Evolutionary conservation across 1,140 invertebrate species (phyloP), one percentile per base, ranked within the genome.

Genomic region (Bombus confusus): DNA sequence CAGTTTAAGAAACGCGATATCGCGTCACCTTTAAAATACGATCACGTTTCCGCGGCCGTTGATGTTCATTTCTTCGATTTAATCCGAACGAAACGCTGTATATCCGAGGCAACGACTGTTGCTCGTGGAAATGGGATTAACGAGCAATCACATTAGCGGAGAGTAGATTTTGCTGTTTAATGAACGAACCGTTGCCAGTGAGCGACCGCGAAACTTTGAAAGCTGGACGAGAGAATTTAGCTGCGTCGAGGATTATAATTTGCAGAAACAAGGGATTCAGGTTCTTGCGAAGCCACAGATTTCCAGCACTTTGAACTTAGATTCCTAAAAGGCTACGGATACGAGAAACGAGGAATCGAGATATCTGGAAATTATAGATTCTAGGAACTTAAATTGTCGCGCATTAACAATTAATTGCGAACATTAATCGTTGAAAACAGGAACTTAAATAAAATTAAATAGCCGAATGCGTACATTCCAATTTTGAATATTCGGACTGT

Each of bases 41-140:
- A 41, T 41, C 25, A 4, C 69, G 47, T 41, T 28, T 71, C 25
- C 6, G 66, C 6, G 28, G 28, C 8, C 57, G 41, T 77, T 28
- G 37, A 41, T 62, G 41, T 41, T 77, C 39, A 12, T 77, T 77
- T 39, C 57, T 31, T 64, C 39, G 34, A 78, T 41, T 78, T 34
- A 34, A 34, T 78, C 34, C 34, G 59, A 66, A 31, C 43, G 37
- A 78, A 78, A 25, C 10, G 5, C n/a, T 31, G 41, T 43, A 18
- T 25, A 0, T 39, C 18, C 37, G 15, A 25, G 25, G 52, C 52
- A n/a, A 37, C 28, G 28, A 12, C 13, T n/a, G 10, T 64, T 18
- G 28, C 57, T 3, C 18, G 52, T 34, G n/a, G n/a, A 22, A 43
- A 12, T n/a, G 25, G 10, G 39, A 78, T 78, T 39, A 62, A 78